A percentile compares a stretch with the other conserved stretches of the same genome.
These are phyloP conservation scores for Orycteropus afer DNA, from an alignment of 2,113 vertebrate genomes.

Conservation along the genomic window DNA sequence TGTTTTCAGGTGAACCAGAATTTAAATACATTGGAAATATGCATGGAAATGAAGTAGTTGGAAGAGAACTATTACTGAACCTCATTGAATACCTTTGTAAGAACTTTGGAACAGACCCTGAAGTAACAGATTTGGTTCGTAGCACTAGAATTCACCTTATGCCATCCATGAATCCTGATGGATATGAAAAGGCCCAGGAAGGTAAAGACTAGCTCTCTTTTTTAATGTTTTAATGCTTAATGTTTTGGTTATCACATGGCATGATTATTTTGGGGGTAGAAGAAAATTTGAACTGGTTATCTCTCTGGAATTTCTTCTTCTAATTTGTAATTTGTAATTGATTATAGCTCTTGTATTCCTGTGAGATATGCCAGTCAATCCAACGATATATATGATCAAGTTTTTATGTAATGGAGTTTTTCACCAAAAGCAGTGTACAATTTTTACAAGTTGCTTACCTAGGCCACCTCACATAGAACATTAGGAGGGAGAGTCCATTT, in stretches of 20 bases:
- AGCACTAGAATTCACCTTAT: slow-evolving; percentile 98
- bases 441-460: slow-evolving; percentile 11
- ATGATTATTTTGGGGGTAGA: background rate
- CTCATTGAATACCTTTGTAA: slow-evolving; percentile 97
- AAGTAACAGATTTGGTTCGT: slow-evolving; percentile 92
- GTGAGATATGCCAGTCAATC: background rate
- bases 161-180: slow-evolving; percentile 99
- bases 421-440: slow-evolving; percentile 6
- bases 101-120: slow-evolving; percentile 94
- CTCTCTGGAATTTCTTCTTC: slow-evolving; percentile 23
- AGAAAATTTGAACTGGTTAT: slow-evolving; percentile 33
- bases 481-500: background rate
- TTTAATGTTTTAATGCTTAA: slow-evolving; percentile 9
- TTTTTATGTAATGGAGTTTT: slow-evolving; percentile 55
- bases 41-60: slow-evolving; percentile 99
- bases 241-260: background rate
- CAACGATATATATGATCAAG: background rate
- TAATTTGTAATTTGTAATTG: slow-evolving; percentile 20
- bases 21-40: slow-evolving; percentile 99
- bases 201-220: slow-evolving; percentile 84
- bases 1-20: slow-evolving; percentile 94
- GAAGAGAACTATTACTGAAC: slow-evolving; percentile 95
- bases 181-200: slow-evolving; percentile 94
- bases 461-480: background rate
- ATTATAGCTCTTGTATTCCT: slow-evolving; percentile 50